phyloP scores from a whole-genome alignment of 35 echinoderm and acorn worm genomes.

The Chiridota heheva region DNA sequence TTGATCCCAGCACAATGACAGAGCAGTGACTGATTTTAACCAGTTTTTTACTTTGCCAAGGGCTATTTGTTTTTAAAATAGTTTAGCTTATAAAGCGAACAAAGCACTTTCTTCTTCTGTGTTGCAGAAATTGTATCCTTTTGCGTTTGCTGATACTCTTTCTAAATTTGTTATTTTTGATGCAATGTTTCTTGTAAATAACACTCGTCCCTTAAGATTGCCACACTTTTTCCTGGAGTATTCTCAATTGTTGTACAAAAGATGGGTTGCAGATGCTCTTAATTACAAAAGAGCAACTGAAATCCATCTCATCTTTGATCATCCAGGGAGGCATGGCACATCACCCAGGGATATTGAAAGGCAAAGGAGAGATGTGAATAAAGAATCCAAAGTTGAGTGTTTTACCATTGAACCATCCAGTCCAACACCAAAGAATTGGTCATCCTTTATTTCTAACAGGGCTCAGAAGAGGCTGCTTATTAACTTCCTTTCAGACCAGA shows the following conservation, averaged over 20 bases:
- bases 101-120: constrained; percentile 3
- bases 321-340: not conserved
- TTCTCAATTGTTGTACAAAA: constrained; percentile 9
- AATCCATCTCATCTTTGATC: not conserved
- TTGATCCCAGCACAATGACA: constrained; percentile 17
- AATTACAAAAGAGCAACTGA: not conserved
- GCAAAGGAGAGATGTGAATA: not conserved
- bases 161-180: constrained; percentile 24
- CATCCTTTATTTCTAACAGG: constrained; percentile 15
- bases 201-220: constrained; percentile 3
- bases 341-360: constrained; percentile 23
- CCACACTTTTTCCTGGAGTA: not conserved
- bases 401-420: not conserved
- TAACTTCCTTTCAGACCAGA: not conserved
- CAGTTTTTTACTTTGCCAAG: constrained; percentile 42
- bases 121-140: constrained; percentile 1
- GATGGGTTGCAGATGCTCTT: not conserved
- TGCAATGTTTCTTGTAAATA: constrained; percentile 30
- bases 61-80: constrained; percentile 41
- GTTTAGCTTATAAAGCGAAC: constrained; percentile 44
- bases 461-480: not conserved
- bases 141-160: too few relatives aligned
- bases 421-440: not conserved
- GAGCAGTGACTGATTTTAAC: constrained; percentile 21
- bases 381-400: not conserved